Evolutionary conservation across 2,113 vertebrate species (phyloP), one percentile per base, ranked within the genome.

Genomic region (Setophaga petechia): DNA sequence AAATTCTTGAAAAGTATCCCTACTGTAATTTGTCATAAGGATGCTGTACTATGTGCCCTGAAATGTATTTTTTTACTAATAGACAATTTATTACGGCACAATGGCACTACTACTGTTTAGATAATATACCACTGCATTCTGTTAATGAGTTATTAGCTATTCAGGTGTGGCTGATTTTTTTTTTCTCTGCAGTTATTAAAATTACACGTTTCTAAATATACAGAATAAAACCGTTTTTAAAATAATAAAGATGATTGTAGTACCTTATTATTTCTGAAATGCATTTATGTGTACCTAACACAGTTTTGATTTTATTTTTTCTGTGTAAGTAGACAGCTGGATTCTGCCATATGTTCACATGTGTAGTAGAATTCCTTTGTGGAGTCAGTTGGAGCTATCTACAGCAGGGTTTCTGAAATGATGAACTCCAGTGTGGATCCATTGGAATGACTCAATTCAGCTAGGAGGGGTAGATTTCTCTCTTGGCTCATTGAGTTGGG

Each of bases 41-140:
- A 99, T 98, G 98, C 98, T 99, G 98, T 99, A 99, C 98, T 98
- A 98, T 98, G 99, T 99, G 99, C 99, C 99, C 99, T 98, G 98
- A 99, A 99, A 99, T 99, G 99, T 99, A 99, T 99, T 99, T 99
- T 99, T 99, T 98, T 99, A 99, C 99, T 99, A 99, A 99, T 99
- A 99, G 99, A 99, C 99, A 97, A 99, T 99, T 99, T 99, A 99
- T 99, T 99, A 99, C 95, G 99, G 99, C 99, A 99, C 99, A 99
- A 98, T 98, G 98, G 98, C 99, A 99, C 98, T 98, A 97, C 98
- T 98, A 99, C 98, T 99, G 98, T 99, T 99, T 99, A 99, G 98
- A 99, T 99, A 99, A 99, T 97, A 98, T 98, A 98, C 98, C 98
- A 99, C 98, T 98, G 99, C 99, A 98, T 99, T 98, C 98, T 98